Evolutionary conservation across 2,888 invertebrate genomes (phyloP).

Genomic region (Tanypteryx hageni): DNA sequence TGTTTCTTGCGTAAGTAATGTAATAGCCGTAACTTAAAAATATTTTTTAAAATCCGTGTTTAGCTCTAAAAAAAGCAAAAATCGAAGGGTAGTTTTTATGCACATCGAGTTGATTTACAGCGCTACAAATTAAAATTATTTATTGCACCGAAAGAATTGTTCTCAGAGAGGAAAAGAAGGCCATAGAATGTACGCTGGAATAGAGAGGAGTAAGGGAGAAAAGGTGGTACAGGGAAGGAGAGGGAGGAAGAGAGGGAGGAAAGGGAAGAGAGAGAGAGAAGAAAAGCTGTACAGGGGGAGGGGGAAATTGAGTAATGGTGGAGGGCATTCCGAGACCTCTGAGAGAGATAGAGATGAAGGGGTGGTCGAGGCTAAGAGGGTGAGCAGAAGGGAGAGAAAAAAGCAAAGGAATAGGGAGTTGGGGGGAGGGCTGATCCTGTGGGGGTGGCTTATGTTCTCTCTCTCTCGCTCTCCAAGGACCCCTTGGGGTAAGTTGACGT

Average conservation of each 20-base stretch:
- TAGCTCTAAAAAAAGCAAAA: no score
- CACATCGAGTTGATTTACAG: no score
- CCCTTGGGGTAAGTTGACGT: neutral
- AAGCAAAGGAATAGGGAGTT: no score
- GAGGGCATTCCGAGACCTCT: neutral
- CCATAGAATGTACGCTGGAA: no score
- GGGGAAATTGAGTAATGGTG: constrained; percentile 2
- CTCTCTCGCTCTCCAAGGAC: neutral
- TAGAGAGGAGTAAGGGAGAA: no score
- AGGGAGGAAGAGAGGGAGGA: neutral
- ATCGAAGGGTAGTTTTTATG: no score
- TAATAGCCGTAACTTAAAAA: no score
- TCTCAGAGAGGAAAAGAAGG: neutral
- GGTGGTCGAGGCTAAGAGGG: neutral
- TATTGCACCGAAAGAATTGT: neutral
- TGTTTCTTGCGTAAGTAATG: no score
- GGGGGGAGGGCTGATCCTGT: neutral
- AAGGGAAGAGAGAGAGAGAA: neutral
- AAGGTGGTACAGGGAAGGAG: neutral
- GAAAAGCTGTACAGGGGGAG: neutral
- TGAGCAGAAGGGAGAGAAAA: neutral
- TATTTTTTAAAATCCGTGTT: no score
- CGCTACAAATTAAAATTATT: neutral
- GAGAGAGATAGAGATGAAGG: neutral
- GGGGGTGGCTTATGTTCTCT: neutral